Conservation (phyloP, 2,888 invertebrate species). For the Nymphalis polychloros region DNA sequence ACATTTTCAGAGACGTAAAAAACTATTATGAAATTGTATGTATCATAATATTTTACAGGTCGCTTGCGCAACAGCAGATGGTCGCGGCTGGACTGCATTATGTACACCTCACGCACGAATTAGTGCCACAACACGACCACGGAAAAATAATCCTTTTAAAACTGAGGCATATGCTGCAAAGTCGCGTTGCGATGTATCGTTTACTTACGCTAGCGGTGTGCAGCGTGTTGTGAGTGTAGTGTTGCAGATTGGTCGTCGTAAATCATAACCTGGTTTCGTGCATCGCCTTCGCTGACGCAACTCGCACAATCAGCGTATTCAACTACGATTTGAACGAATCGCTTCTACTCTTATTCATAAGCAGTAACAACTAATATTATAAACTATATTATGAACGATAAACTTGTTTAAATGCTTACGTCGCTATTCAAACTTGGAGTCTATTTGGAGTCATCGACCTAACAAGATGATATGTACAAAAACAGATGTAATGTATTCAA, state of each 20-base stretch:
- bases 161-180: not conserved
- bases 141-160: not conserved
- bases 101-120: not conserved
- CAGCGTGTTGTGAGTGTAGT: slow-evolving; percentile 8
- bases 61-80: slow-evolving; percentile 28
- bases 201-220: not conserved
- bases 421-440: no score
- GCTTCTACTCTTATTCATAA: not conserved
- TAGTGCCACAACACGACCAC: not conserved
- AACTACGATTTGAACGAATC: slow-evolving; percentile 10
- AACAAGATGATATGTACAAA: no score
- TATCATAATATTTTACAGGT: slow-evolving; percentile 24
- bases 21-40: slow-evolving; percentile 27
- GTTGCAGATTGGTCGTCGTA: slow-evolving; percentile 21
- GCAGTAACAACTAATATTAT: not conserved
- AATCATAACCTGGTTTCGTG: slow-evolving; percentile 32
- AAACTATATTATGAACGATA: not conserved
- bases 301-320: slow-evolving; percentile 16
- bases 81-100: slow-evolving; percentile 20
- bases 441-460: no score
- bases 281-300: slow-evolving; percentile 14
- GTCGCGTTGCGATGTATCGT: not conserved
- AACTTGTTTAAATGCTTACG: no score
- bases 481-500: no score
- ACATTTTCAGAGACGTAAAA: slow-evolving; percentile 26